phyloP scores from a whole-genome alignment of 1,140 invertebrate species.

The Cotesia glomerata region DNA sequence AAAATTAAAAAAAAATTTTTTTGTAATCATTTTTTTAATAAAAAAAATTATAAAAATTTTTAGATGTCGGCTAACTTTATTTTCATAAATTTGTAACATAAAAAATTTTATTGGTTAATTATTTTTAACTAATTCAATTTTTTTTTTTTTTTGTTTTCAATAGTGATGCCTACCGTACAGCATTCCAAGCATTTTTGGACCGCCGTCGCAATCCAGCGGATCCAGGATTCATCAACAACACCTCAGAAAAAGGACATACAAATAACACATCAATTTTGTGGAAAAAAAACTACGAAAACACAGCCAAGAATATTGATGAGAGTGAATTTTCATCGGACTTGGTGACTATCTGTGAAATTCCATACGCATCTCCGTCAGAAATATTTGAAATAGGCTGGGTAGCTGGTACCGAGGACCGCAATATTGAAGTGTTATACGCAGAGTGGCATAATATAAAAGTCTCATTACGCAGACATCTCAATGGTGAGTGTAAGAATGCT shows the following conservation, averaged over 20 bases:
- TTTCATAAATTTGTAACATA: too few species aligned
- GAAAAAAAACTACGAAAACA: slow-evolving; percentile 36
- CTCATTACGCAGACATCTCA: slow-evolving; percentile 42
- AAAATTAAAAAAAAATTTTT: too few species aligned
- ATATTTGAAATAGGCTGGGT: slow-evolving; percentile 50
- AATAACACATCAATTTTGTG: slow-evolving; percentile 24
- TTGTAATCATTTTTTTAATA: too few species aligned
- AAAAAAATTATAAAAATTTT: too few species aligned
- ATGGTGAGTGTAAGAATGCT: slow-evolving; percentile 41
- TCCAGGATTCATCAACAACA: slow-evolving; percentile 25
- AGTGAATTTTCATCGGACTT: background rate
- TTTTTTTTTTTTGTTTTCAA: slow-evolving; percentile 8
- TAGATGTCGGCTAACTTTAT: too few species aligned
- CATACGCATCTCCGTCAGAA: slow-evolving; percentile 39
- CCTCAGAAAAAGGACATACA: slow-evolving; percentile 37
- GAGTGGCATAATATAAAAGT: slow-evolving; percentile 52
- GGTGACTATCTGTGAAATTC: slow-evolving; percentile 37
- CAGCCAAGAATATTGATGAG: slow-evolving; percentile 17
- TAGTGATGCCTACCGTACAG: slow-evolving; percentile 50
- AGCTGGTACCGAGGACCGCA: slow-evolving; percentile 50
- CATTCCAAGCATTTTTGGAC: slow-evolving; percentile 48
- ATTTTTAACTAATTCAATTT: background rate
- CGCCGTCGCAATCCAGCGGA: slow-evolving; percentile 35
- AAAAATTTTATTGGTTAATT: background rate
- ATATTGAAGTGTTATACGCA: slow-evolving; percentile 46